Evolutionary conservation across 2,888 invertebrate species (phyloP).

Genomic region (Yponomeuta malinellus): DNA sequence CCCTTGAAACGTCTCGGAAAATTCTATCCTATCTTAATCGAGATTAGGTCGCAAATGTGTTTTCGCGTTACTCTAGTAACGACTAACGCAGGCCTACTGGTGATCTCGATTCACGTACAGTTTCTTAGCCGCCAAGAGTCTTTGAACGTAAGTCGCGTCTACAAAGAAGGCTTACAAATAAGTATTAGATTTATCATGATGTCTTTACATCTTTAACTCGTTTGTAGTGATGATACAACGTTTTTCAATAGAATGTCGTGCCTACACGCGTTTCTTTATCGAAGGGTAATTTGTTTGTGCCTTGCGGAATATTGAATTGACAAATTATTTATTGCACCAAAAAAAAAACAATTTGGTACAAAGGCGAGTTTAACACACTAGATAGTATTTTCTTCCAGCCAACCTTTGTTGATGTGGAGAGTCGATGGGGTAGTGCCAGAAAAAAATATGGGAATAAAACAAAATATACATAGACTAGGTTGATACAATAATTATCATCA

Average conservation of each 20-base stretch:
- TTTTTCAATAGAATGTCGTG: background rate
- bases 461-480: too few species aligned
- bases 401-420: too few species aligned
- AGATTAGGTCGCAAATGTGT: constrained; percentile 11
- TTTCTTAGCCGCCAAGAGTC: background rate
- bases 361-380: too few species aligned
- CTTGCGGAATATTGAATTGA: background rate
- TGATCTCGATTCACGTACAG: background rate
- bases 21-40: constrained; percentile 13
- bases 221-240: background rate
- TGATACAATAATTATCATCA: too few species aligned
- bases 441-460: too few species aligned
- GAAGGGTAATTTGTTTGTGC: background rate
- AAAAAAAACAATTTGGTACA: too few species aligned
- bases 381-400: too few species aligned
- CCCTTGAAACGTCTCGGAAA: constrained; percentile 7
- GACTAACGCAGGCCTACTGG: background rate
- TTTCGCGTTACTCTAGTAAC: background rate
- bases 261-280: background rate
- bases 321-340: too few species aligned
- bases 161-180: background rate
- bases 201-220: background rate
- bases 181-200: background rate
- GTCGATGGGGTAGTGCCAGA: too few species aligned
- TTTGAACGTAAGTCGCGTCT: background rate